Conservation (phyloP, 2,113 vertebrate species). For the Ramphastos sulfuratus region DNA sequence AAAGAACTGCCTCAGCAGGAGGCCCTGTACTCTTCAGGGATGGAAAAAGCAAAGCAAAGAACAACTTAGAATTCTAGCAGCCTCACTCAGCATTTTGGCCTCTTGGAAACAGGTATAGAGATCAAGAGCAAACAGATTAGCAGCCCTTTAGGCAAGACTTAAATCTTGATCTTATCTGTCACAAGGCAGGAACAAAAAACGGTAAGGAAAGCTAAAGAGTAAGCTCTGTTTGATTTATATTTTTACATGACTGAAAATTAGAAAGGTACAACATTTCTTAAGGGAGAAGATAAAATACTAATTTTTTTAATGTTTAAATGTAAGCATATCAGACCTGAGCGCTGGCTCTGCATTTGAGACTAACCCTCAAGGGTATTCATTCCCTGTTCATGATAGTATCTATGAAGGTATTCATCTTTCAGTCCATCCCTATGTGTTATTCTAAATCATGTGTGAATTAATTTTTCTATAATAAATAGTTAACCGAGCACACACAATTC, state of each 20-base stretch:
- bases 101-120: background rate
- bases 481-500: background rate
- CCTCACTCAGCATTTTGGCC: background rate
- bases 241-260: background rate
- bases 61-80: background rate
- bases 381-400: background rate
- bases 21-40: background rate
- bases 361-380: background rate
- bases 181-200: background rate
- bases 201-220: background rate
- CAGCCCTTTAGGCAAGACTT: slow-evolving; percentile 2
- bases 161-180: background rate
- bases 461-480: background rate
- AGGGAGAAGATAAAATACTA: background rate
- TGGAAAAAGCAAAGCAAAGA: slow-evolving; percentile 10
- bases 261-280: rapidly evolving
- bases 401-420: background rate
- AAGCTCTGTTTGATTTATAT: background rate
- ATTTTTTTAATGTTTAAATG: background rate
- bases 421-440: background rate
- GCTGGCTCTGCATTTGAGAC: background rate
- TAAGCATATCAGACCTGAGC: background rate
- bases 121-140: background rate
- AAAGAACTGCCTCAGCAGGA: background rate
- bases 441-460: background rate